Percentiles rank a stretch among this genome's conserved stretches.
phyloP scores from a whole-genome alignment of 1,140 invertebrate genomes.

The Leptoteleia sp. region DNA sequence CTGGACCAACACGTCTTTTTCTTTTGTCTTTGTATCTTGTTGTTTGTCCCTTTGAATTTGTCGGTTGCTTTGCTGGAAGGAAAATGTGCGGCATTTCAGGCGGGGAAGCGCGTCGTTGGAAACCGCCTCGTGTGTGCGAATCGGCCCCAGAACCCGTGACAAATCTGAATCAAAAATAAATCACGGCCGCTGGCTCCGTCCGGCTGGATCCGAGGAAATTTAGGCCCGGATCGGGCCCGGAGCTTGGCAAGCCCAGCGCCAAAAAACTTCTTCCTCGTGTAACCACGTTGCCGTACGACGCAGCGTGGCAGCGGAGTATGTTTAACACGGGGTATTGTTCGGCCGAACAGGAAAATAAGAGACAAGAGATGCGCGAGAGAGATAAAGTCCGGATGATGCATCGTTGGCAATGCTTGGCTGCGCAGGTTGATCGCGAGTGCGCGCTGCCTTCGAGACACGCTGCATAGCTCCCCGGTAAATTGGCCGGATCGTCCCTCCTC shows the following conservation, averaged over 20 bases:
- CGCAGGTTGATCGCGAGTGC: conserved; percentile 69
- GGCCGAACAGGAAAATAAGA: conserved; percentile 60
- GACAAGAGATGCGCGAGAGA: conserved; percentile 68
- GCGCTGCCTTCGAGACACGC: conserved; percentile 61
- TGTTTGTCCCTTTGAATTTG: conserved; percentile 62
- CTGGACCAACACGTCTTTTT: conserved; percentile 62
- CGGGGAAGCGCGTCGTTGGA: conserved; percentile 12
- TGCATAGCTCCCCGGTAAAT: conserved; percentile 55
- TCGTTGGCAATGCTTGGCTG: conserved; percentile 69
- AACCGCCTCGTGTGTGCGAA: conserved; percentile 3
- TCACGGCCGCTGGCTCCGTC: too few relatives aligned
- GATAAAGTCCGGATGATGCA: conserved; percentile 73
- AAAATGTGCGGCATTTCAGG: conserved; percentile 38
- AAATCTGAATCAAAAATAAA: too few relatives aligned
- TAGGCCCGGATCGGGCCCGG: too few relatives aligned
- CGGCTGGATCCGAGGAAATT: too few relatives aligned
- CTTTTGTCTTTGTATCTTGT: conserved; percentile 52
- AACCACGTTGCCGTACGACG: conserved; percentile 2
- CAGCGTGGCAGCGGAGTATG: conserved; percentile 8
- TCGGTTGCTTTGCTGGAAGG: conserved; percentile 44
- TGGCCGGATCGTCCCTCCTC: conserved; percentile 48
- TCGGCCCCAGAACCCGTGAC: too few relatives aligned
- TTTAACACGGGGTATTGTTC: conserved; percentile 64
- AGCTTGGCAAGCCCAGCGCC: too few relatives aligned
- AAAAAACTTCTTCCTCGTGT: too few relatives aligned